Evolutionary conservation across 2,888 invertebrate species (phyloP), one percentile per base, ranked within the genome.

Genomic region (Gibbula magus): DNA sequence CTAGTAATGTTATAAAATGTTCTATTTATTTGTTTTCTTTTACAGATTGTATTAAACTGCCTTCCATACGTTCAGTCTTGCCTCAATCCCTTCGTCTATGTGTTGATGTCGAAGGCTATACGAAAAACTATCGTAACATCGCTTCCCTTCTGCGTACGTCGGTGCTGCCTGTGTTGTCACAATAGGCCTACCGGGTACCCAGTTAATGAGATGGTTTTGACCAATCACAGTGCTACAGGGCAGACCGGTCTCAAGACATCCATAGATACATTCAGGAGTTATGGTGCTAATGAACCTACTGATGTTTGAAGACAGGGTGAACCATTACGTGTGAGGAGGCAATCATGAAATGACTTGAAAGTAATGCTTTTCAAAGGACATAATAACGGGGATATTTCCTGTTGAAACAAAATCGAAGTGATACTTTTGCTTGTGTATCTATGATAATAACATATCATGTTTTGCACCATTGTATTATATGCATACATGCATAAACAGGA

Each of bases 31-130:
- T 77, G 2, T 66, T 45, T 81, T 78, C 74, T 54, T 54, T 85
- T 86, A 66, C 84, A 90, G 90, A 84, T 88, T 77, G 85, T 84
- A 0, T 81, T 90, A 39, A 84, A 87, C 79, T 88, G 87, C 78
- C 81, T 90, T 73, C 90, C 90, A 5, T 90, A 89, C 79, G 81
- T 90, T 22, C 90, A 90, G 76, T 89, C 90, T 4, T 88, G 87
- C 81, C 83, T 89, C 39, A 90, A 90, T 81, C 90, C 90, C 1
- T 79, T 90, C 54, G 88, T 90, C 66, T 90, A 90, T 77, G 85
- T 88, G 7, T 84, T 87, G 78, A 90, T 90, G 90, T 90, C 90
- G 4, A 87, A 87, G 79, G 87, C 86, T 51, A 88, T 89, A 74
- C 77, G 88, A 4, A 81, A 79, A 20, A 78, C 81, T 35, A 81